Conservation (phyloP, 2,797 vertebrate genomes). For the Scleropages formosus region DNA sequence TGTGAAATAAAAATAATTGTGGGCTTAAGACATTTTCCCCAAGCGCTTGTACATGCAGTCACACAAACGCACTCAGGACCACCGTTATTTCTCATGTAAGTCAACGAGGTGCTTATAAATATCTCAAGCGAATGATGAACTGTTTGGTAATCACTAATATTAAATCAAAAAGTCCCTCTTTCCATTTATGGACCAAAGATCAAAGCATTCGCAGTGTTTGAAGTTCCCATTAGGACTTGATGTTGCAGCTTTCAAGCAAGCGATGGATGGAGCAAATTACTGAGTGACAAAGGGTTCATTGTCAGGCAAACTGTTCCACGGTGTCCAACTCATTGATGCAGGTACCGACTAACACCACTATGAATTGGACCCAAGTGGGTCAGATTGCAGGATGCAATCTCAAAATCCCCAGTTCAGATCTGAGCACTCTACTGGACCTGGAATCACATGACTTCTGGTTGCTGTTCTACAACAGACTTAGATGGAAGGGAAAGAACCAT, state of each 20-base stretch:
- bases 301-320: neutral
- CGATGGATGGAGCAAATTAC: neutral
- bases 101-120: neutral
- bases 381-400: neutral
- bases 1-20: neutral
- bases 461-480: too few species aligned
- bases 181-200: neutral
- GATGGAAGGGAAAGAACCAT: too few species aligned
- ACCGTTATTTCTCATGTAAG: neutral
- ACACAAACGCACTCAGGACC: neutral
- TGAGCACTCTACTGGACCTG: too few species aligned
- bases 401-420: too few species aligned
- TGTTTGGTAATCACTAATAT: neutral
- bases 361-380: neutral
- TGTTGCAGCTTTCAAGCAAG: neutral
- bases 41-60: neutral
- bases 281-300: conserved; percentile 2
- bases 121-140: neutral
- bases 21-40: neutral
- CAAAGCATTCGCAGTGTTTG: neutral
- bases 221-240: conserved; percentile 2
- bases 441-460: too few species aligned
- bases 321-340: neutral
- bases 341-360: neutral
- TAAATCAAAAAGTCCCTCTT: neutral